phyloP scores from a whole-genome alignment of 2,113 vertebrate species.

The Gymnocephalus cernua region DNA sequence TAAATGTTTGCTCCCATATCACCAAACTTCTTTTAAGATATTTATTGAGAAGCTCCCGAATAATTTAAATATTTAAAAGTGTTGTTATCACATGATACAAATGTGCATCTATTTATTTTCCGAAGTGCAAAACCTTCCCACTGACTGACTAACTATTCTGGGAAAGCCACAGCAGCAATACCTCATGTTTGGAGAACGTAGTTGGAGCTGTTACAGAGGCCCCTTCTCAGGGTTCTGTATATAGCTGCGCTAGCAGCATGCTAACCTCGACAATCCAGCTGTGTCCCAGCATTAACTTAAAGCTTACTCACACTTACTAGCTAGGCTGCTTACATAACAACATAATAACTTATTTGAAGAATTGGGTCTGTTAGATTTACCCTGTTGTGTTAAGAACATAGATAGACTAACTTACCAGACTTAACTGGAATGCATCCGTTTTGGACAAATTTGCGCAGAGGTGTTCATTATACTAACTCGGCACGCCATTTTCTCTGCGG shows the following conservation, averaged over 20 bases:
- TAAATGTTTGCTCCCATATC: slow-evolving; percentile 8
- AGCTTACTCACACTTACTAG: too few species aligned
- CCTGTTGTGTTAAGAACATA: too few species aligned
- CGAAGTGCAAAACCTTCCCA: slow-evolving; percentile 35
- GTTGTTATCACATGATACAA: slow-evolving; percentile 6
- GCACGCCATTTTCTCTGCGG: not conserved
- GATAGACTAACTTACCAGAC: too few species aligned
- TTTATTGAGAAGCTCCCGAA: slow-evolving; percentile 18
- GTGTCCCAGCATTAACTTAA: too few species aligned
- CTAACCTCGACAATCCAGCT: too few species aligned
- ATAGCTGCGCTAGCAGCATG: too few species aligned
- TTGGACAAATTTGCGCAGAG: not conserved
- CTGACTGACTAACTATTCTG: slow-evolving; percentile 35
- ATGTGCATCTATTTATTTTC: slow-evolving; percentile 24
- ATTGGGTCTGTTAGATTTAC: too few species aligned
- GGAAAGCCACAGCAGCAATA: slow-evolving; percentile 35
- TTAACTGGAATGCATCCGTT: not conserved
- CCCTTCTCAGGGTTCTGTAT: not conserved
- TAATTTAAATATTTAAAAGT: slow-evolving; percentile 23
- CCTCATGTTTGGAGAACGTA: slow-evolving; percentile 12
- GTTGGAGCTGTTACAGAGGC: slow-evolving; percentile 30
- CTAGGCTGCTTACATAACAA: too few species aligned
- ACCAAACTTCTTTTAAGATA: not conserved
- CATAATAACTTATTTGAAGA: too few species aligned
- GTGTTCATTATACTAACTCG: not conserved